These are phyloP conservation scores for Siphlonurus alternatus DNA, from an alignment of 2,888 invertebrate genomes.

Conservation along the genomic window DNA sequence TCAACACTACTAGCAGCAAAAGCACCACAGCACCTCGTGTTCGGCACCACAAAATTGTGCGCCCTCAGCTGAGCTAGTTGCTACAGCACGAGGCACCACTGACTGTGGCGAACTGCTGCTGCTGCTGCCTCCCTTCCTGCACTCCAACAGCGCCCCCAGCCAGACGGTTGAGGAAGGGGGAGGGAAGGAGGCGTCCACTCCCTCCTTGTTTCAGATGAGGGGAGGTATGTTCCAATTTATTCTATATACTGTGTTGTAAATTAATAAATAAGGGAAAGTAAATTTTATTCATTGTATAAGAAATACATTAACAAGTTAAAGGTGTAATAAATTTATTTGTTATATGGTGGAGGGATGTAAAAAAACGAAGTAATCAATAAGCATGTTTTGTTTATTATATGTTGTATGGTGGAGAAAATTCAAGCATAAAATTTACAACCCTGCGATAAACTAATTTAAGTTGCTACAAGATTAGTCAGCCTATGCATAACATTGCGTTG, in stretches of 20 bases:
- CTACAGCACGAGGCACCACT: constrained; percentile 4
- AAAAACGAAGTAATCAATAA: too few relatives aligned
- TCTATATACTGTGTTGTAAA: background rate
- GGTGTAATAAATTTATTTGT: too few relatives aligned
- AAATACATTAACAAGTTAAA: too few relatives aligned
- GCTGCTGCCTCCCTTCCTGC: constrained; percentile 1
- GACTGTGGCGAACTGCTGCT: background rate
- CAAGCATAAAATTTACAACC: too few relatives aligned
- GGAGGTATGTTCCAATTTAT: too few relatives aligned
- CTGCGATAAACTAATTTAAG: too few relatives aligned
- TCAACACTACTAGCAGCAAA: background rate
- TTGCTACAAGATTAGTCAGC: too few relatives aligned
- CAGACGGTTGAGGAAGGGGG: background rate
- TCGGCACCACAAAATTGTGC: background rate
- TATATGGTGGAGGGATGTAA: too few relatives aligned
- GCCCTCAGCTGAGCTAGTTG: background rate
- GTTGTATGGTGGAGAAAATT: too few relatives aligned
- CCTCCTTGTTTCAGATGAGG: background rate
- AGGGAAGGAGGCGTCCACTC: background rate
- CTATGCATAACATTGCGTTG: too few relatives aligned
- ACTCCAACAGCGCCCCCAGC: background rate
- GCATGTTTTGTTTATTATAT: too few relatives aligned
- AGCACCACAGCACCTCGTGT: background rate
- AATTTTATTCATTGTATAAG: background rate
- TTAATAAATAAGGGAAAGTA: background rate